Evolutionary conservation across 1,140 invertebrate species (phyloP).

Genomic region (Listronotus bonariensis): DNA sequence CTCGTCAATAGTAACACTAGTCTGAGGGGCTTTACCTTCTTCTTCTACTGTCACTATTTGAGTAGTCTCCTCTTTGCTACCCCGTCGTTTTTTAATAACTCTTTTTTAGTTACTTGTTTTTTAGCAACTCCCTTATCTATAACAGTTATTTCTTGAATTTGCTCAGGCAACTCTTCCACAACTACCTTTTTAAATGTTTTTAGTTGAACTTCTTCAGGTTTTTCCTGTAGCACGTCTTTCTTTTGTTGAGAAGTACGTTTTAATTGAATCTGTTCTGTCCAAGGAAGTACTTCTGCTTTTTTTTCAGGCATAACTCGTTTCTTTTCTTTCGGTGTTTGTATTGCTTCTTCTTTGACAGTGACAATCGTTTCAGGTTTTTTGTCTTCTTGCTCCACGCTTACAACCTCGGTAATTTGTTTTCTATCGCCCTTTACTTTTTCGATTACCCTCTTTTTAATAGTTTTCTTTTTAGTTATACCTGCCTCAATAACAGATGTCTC

Average conservation of each 20-base stretch:
- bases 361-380: constrained; percentile 50
- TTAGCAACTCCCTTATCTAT: too few relatives aligned
- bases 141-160: too few relatives aligned
- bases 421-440: constrained; percentile 42
- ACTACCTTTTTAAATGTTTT: constrained; percentile 51
- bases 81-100: constrained; percentile 44
- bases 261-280: constrained; percentile 44
- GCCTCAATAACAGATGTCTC: constrained; percentile 45
- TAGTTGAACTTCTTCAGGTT: constrained; percentile 53
- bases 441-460: constrained; percentile 44
- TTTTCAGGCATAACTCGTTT: constrained; percentile 42
- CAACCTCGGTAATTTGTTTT: constrained; percentile 49
- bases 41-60: constrained; percentile 53
- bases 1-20: constrained; percentile 52
- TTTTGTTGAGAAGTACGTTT: constrained; percentile 40
- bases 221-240: constrained; percentile 13
- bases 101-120: too few relatives aligned
- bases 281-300: constrained; percentile 42
- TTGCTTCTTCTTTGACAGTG: constrained; percentile 53
- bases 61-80: constrained; percentile 45
- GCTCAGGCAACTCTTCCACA: constrained; percentile 31
- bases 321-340: constrained; percentile 40
- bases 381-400: constrained; percentile 50
- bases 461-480: constrained; percentile 45
- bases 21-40: constrained; percentile 48